These are phyloP conservation scores for Rhadina sibilatrix DNA, from an alignment of 2,113 vertebrate species.

Conservation along the genomic window DNA sequence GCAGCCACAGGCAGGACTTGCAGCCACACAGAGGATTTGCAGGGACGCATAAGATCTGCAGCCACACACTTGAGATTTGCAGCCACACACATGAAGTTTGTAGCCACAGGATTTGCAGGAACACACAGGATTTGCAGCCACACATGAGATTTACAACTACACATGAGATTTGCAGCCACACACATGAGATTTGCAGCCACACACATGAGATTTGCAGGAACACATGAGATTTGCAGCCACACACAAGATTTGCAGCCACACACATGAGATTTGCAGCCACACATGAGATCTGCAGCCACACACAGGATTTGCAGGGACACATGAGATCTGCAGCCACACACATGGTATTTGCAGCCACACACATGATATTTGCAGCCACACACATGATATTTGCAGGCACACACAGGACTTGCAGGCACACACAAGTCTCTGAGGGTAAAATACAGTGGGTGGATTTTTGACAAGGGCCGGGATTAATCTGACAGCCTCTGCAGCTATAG, in stretches of 20 bases:
- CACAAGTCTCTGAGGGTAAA: background rate
- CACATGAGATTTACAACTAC: too few species aligned
- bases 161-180: background rate
- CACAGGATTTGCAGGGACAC: background rate
- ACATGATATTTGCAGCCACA: background rate
- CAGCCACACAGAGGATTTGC: too few species aligned
- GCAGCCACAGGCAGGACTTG: too few species aligned
- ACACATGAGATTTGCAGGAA: background rate
- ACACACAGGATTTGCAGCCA: too few species aligned
- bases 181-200: background rate
- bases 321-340: too few species aligned
- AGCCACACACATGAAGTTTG: too few species aligned
- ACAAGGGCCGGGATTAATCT: slow-evolving; percentile 2
- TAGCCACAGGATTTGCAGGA: too few species aligned
- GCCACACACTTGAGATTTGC: too few species aligned
- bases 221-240: background rate
- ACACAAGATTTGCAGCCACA: background rate
- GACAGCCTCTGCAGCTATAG: slow-evolving; percentile 5
- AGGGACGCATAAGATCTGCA: too few species aligned
- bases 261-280: background rate
- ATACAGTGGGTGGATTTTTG: background rate
- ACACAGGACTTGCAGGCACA: background rate
- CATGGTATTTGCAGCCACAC: background rate
- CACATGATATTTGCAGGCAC: background rate
- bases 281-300: background rate